Base-by-base conservation (phyloP, 2,888 invertebrate genomes). In the Dasysyrphus tricinctus region DNA sequence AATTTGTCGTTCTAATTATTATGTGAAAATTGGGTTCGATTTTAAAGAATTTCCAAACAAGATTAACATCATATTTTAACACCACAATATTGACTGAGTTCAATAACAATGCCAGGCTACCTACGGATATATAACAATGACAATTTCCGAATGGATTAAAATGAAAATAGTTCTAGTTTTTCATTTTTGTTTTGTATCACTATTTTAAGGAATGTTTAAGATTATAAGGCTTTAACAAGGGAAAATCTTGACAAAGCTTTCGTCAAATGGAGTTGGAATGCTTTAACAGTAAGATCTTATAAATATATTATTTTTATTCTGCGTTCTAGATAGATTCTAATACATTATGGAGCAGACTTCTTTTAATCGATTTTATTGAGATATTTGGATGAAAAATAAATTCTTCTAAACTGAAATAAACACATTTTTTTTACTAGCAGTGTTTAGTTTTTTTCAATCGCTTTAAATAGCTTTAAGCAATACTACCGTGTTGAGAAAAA, bases 41-140 rank as follows among this genome's bases (percentile, higher is more conserved):
- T 3, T 44, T 29, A n/a, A 8, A 44, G 1, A n/a, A 42, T 44
- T 63, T 63, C 63, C 63, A 7, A 63, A 29, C 29, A 6, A n/a
- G 42, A 63, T 63, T 63, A 63, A 63, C 63, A 63, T 63, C 42
- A 44, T 63, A 44, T 24, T n/a, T 44, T 44, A 63, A 29, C 42
- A 42, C 5, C 24, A 59, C 11, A 37, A 59, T 37, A 39, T 19
- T 19, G 19, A 19, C 37, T 59, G 6, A 19, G 16, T 37, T 19
- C 37, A 12, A 29, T 19, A 1, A 59, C 12, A 59, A 19, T 59
- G 19, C 12, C 37, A 19, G 6, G 2, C 59, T 16, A 19, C 37
- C 34, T 59, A 59, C 59, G 37, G 19, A 37, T 19, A 7, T 37
- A 19, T 11, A n/a, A 59, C 59, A 59, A 59, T 59, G 19, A 16